Evolutionary conservation across 2,888 invertebrate genomes (phyloP), one percentile per base, ranked within the genome.

Genomic region (Dastarcus helophoroides): DNA sequence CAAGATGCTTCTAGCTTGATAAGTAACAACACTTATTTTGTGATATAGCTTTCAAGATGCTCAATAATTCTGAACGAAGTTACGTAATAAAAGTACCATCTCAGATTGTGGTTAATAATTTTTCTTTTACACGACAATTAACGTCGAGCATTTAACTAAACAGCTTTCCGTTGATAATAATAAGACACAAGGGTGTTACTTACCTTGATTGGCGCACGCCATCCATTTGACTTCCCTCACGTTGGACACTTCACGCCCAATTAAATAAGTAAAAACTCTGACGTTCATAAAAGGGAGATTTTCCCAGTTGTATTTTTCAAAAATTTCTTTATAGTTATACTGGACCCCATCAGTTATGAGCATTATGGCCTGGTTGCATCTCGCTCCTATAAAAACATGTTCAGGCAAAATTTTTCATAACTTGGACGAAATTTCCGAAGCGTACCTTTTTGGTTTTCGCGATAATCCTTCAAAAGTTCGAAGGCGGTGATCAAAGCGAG

Each of bases 281-380:
- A 95, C 91, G 49, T 91, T 81, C 64, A 83, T 81, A 32, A 77
- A 78, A 1, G 71, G 68, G 44, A 70, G 61, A 43, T 76, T 68
- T n/a, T n/a, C n/a, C 85, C 86, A 86, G 62, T 95, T 98, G 65
- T 83, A 89, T 42, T 73, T 69, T 53, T 86, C 76, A 62, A 98
- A 98, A 33, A 94, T 78, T 51, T 91, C 85, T 56, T 88, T 82
- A 63, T 81, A 93, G 54, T 83, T 88, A 53, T 90, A 86, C 24
- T 95, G 93, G 9, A 95, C 91, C 13, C 97, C 97, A 61, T 98
- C 98, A n/a, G 97, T 95, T 46, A 98, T 79, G 45, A 98, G 65
- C 95, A 98, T 95, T 51, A 98, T 95, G 15, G 94, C 95, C 67
- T 94, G 83, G 63, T 89, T 90, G 58, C 85, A 85, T 44, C 71